Evolutionary conservation across 1,140 invertebrate genomes (phyloP).

Genomic region (Telenomus remus): DNA sequence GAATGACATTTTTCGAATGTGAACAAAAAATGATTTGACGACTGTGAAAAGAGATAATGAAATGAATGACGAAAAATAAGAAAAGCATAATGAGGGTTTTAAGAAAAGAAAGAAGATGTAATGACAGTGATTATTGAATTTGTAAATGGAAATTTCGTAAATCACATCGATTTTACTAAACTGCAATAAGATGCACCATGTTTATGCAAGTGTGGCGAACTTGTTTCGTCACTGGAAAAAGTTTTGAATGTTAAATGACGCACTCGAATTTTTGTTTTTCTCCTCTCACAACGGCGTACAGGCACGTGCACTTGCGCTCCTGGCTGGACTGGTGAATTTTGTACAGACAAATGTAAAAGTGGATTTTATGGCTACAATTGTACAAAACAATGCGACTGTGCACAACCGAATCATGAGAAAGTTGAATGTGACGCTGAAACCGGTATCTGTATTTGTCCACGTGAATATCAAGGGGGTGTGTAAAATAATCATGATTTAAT

Average conservation of each 20-base stretch:
- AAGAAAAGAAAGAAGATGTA: no score
- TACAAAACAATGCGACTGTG: slow-evolving; percentile 83
- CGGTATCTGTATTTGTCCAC: slow-evolving; percentile 89
- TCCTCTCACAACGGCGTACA: slow-evolving; percentile 66
- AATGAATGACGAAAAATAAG: no score
- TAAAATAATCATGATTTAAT: slow-evolving; percentile 17
- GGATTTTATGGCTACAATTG: slow-evolving; percentile 85
- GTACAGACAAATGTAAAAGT: slow-evolving; percentile 83
- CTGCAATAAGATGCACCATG: no score
- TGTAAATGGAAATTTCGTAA: no score
- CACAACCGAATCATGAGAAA: background rate
- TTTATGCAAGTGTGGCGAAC: no score
- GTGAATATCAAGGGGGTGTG: slow-evolving; percentile 80
- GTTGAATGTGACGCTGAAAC: slow-evolving; percentile 84
- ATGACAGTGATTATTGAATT: no score
- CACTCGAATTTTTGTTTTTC: slow-evolving; percentile 22
- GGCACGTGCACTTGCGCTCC: slow-evolving; percentile 91
- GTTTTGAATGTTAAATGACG: background rate
- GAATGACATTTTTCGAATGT: no score
- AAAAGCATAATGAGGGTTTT: no score
- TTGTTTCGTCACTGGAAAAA: no score
- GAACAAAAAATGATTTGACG: no score
- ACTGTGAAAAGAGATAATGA: no score
- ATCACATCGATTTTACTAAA: no score
- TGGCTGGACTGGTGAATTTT: slow-evolving; percentile 87